Base-by-base conservation (phyloP, 2,888 invertebrate genomes). In the Mongoloraphidia duomilia region DNA sequence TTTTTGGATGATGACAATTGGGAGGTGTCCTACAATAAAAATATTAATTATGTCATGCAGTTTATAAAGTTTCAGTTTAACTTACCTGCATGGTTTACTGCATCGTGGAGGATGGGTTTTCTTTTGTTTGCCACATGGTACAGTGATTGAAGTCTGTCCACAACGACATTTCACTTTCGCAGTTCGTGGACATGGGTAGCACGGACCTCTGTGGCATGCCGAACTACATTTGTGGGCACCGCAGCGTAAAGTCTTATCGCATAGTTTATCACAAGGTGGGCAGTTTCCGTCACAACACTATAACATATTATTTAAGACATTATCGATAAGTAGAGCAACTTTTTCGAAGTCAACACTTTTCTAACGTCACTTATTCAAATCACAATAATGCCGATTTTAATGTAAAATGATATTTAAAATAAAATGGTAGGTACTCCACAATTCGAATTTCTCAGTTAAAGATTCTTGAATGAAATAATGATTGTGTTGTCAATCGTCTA, bases 231-330 rank as follows among this genome's bases (percentile, higher is more conserved):
- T 91, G 65, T 95, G 95, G 51, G 87, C 84, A 11, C 85, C 82
- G 65, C 95, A 95, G 34, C 80, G 80, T 9, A 95, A 68, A 0
- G 80, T 80, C 58, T 84, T 84, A 37, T 85, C 85, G 65, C 95
- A 96, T 0, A 77, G 68, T 64, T 89, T 88, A 59, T 89, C 88
- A 63, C 92, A 92, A 0, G 82, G 79, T 6, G 84, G 80, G 61
- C 92, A 92, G 59, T 79, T 79, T 2, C 86, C 85, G 65, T 84
- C 82, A 65, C 92, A 93, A 61, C 92, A 93, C 80, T 82, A 49
- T 50, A 49, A 46, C 45, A 13, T 33, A 34, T 10, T 33, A 34
- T 10, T 33, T 39, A 50, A 47, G 13, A 5, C 39, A 52, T 1
- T 34, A 44, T 38, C 13, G 8, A 12, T 38, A 38, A 5, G n/a